These are phyloP conservation scores for Raja brachyura DNA, from an alignment of 2,113 vertebrate genomes.

Conservation along the genomic window DNA sequence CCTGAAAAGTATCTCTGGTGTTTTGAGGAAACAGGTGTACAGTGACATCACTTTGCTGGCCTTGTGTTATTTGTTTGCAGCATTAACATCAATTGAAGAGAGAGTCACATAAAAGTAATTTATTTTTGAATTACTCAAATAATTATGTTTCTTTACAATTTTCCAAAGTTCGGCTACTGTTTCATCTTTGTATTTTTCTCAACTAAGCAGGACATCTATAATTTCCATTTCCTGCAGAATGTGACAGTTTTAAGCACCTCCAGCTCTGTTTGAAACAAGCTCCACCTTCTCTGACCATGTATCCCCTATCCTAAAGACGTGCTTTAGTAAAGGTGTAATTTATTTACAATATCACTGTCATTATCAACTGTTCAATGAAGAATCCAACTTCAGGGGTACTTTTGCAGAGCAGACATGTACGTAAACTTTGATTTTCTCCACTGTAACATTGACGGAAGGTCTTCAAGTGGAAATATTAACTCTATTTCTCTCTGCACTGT, in stretches of 20 bases:
- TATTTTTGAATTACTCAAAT: background rate
- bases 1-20: no score
- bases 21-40: no score
- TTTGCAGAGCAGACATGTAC: background rate
- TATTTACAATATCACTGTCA: background rate
- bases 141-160: background rate
- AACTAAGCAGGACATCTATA: background rate
- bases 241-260: background rate
- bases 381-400: background rate
- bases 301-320: background rate
- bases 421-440: no score
- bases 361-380: background rate
- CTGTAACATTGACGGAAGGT: no score
- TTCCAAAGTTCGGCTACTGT: background rate
- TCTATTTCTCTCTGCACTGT: no score
- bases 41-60: no score
- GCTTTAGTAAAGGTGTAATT: background rate
- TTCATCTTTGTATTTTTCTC: background rate
- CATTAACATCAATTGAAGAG: background rate
- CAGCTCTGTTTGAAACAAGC: background rate
- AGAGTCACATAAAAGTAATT: background rate
- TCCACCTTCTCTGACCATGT: background rate
- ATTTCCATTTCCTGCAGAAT: background rate
- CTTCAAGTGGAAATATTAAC: no score
- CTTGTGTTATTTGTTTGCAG: no score